Evolutionary conservation across 1,140 invertebrate species (phyloP).

Genomic region (Drosophila gunungcola): DNA sequence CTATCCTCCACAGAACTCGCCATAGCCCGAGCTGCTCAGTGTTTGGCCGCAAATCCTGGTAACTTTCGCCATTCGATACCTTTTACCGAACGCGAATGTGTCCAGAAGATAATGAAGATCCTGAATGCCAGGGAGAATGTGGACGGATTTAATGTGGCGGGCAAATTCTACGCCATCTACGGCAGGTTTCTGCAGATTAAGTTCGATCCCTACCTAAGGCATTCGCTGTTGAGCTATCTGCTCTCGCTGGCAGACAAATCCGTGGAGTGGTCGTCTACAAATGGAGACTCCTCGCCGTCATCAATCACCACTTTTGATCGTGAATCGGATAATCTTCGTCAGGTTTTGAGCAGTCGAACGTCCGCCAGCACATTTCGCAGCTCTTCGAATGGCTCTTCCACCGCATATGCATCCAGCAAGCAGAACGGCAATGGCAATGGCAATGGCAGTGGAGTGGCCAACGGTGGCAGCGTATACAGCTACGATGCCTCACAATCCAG

Average conservation of each 20-base stretch:
- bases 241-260: slow-evolving; percentile 1
- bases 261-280: not conserved
- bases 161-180: slow-evolving; percentile 1
- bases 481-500: slow-evolving; percentile 32
- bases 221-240: slow-evolving; percentile 6
- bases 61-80: not conserved
- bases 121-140: not conserved
- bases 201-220: not conserved
- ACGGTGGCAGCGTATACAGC: not conserved
- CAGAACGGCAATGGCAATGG: too few species aligned
- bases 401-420: not conserved
- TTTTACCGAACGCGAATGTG: slow-evolving; percentile 7
- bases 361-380: not conserved
- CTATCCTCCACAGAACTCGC: not conserved
- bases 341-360: not conserved
- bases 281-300: not conserved
- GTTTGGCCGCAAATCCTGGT: not conserved
- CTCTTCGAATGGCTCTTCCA: not conserved
- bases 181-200: not conserved
- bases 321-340: not conserved
- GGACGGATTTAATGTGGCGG: not conserved
- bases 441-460: slow-evolving; percentile 3
- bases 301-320: not conserved
- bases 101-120: not conserved
- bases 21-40: not conserved